Percentiles rank a stretch among this genome's conserved stretches.
These are phyloP conservation scores for Embidobia sp. DNA, from an alignment of 2,888 invertebrate genomes.

Conservation along the genomic window DNA sequence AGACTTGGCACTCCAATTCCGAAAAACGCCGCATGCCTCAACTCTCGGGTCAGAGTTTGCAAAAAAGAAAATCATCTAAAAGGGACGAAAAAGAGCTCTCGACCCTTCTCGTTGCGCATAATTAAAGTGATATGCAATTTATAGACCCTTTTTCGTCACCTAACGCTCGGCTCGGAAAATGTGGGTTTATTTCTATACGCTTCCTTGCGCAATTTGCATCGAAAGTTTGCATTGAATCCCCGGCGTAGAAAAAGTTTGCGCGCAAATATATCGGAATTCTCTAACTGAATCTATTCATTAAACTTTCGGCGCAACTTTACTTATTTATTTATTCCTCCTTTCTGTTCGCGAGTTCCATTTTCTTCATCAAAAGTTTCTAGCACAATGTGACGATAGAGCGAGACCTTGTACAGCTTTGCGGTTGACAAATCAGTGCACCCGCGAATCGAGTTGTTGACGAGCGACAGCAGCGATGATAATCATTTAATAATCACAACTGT, in stretches of 20 bases:
- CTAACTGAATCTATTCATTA: constrained; percentile 37
- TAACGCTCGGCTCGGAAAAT: constrained; percentile 15
- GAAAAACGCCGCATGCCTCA: no score
- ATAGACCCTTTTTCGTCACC: constrained; percentile 11
- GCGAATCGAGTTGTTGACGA: constrained; percentile 52
- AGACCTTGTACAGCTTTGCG: no score
- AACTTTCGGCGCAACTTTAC: constrained; percentile 22
- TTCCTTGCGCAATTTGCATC: constrained; percentile 36
- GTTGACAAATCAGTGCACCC: constrained; percentile 30
- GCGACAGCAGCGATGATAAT: constrained; percentile 34
- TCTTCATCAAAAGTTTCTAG: no score
- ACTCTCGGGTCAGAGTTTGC: no score
- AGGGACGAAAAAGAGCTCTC: no score
- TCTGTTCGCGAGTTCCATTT: constrained; percentile 18
- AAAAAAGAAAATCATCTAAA: no score
- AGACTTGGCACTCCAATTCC: no score
- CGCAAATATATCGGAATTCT: constrained; percentile 30
- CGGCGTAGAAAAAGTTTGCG: constrained; percentile 16
- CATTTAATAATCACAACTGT: no score
- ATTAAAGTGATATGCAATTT: constrained; percentile 15
- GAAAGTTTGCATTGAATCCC: constrained; percentile 20
- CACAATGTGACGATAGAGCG: constrained; percentile 24
- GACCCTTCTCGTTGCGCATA: neutral
- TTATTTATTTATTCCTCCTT: constrained; percentile 17
- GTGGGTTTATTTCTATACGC: constrained; percentile 24